These are phyloP conservation scores for Chydorus sphaericus DNA, from an alignment of 2,888 invertebrate genomes.

Conservation along the genomic window DNA sequence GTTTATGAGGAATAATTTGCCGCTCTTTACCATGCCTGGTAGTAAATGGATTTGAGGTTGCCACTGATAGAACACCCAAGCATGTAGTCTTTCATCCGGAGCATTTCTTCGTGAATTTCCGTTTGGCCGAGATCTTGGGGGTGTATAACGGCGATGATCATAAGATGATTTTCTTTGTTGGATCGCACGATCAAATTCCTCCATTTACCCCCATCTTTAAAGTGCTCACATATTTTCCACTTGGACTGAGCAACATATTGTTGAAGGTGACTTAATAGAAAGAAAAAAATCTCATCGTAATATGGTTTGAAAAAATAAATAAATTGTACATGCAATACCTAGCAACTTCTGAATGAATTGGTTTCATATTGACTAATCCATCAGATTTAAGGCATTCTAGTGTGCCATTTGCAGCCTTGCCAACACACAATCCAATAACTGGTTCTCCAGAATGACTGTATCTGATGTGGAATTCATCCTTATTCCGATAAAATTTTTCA, in stretches of 20 bases:
- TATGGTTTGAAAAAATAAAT: neutral
- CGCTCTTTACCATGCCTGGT: slow-evolving; percentile 24
- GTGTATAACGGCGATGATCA: slow-evolving; percentile 32
- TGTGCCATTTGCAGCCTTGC: slow-evolving; percentile 21
- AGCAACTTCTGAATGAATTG: slow-evolving; percentile 25
- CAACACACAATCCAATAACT: slow-evolving; percentile 29
- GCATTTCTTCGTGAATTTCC: slow-evolving; percentile 21
- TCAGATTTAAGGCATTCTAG: slow-evolving; percentile 26
- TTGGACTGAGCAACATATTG: slow-evolving; percentile 27
- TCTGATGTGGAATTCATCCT: slow-evolving; percentile 29
- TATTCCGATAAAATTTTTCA: slow-evolving; percentile 28
- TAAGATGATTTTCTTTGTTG: slow-evolving; percentile 29
- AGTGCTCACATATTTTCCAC: slow-evolving; percentile 29
- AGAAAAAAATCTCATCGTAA: neutral
- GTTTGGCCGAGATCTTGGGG: slow-evolving; percentile 26
- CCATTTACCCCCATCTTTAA: slow-evolving; percentile 36
- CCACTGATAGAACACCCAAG: slow-evolving; percentile 19
- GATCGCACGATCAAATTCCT: slow-evolving; percentile 34
- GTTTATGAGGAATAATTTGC: neutral
- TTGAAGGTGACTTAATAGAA: slow-evolving; percentile 22
- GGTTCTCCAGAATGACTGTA: slow-evolving; percentile 28
- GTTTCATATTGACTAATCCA: slow-evolving; percentile 24
- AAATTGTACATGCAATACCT: slow-evolving; percentile 18
- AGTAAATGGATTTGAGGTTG: slow-evolving; percentile 23
- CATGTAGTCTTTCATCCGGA: slow-evolving; percentile 22